Evolutionary conservation across 2,797 vertebrate species (phyloP), one percentile per base, ranked within the genome.

Genomic region (Pangasius mekongensis): DNA sequence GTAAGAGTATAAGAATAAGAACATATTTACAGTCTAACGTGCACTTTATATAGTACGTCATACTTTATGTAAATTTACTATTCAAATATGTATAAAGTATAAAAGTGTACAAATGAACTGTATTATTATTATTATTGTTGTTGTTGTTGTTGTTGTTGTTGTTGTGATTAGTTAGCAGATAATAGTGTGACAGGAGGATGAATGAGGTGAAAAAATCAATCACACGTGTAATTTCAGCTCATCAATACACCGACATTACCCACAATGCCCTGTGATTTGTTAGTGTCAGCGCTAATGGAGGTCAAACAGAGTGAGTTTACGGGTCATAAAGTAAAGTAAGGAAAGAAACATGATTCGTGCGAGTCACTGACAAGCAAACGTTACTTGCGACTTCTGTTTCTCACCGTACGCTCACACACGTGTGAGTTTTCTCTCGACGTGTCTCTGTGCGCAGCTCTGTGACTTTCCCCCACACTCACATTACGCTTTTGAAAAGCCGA

Each of bases 201-300:
- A 90, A 94, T 90, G 89, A 87, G 83, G 91, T 90, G 91, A 84
- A 91, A 84, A 86, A 92, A 93, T 91, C 84, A 93, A 92, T 84
- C 73, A 90, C 91, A 78, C 90, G 91, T 89, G 83, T 90, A 91
- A 92, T 95, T 93, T 92, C 91, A 91, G 87, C 89, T 90, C 56
- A 87, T 88, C 74, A 85, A 74, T 77, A 60, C 30, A 24, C 71
- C 74, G 86, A 43, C 71, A 67, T 84, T 86, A 88, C 84, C 89
- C 87, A 85, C 49, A 54, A 78, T 54, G 60, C 49, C 47, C 39
- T 82, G 74, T 47, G 43, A 77, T 10, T 16, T 67, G n/a, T 33
- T 67, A 33, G 49, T 14, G 47, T 54, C 11, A n/a, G 16, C 14
- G 16, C 30, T 49, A 78, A 47, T 27, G 24, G 27, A n/a, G 74